phyloP scores from a whole-genome alignment of 2,888 invertebrate genomes.

The Dynastes grantii region DNA sequence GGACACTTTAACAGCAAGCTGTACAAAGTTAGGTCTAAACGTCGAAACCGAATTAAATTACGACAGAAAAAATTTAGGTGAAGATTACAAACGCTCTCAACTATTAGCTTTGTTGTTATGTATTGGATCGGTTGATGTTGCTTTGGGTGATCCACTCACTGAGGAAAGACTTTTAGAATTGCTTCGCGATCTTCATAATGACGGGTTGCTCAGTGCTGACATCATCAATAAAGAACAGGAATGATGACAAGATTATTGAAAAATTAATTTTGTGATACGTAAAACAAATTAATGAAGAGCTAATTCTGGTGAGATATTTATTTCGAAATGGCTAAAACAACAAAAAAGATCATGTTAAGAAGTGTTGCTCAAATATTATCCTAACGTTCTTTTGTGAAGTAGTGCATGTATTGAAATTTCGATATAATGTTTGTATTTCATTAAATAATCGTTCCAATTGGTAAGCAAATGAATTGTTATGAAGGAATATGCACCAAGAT shows the following conservation, averaged over 20 bases:
- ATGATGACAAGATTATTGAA: conserved; percentile 1
- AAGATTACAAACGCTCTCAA: conserved; percentile 78
- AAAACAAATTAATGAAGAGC: conserved; percentile 1
- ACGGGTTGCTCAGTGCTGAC: conserved; percentile 75
- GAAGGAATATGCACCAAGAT: conserved; percentile 1
- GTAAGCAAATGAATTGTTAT: background rate
- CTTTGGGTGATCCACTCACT: conserved; percentile 83
- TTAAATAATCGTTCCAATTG: too few species aligned
- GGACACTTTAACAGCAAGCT: conserved; percentile 76
- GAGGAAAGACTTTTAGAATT: conserved; percentile 84
- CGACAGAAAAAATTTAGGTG: conserved; percentile 71
- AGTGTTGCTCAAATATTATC: conserved; percentile 4
- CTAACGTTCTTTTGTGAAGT: too few species aligned
- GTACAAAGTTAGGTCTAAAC: conserved; percentile 77
- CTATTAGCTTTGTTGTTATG: conserved; percentile 83
- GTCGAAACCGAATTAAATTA: conserved; percentile 74
- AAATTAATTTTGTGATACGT: conserved; percentile 42
- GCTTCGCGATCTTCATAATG: conserved; percentile 81
- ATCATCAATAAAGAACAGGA: conserved; percentile 40
- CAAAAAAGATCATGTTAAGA: background rate
- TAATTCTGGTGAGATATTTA: too few species aligned
- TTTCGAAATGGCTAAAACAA: background rate
- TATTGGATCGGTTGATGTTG: conserved; percentile 87
- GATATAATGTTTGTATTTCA: background rate
- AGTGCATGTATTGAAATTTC: conserved; percentile 1